Percentiles rank a stretch among this genome's conserved stretches.
Conservation (phyloP, 2,888 invertebrate genomes). For the Pecten maximus region DNA sequence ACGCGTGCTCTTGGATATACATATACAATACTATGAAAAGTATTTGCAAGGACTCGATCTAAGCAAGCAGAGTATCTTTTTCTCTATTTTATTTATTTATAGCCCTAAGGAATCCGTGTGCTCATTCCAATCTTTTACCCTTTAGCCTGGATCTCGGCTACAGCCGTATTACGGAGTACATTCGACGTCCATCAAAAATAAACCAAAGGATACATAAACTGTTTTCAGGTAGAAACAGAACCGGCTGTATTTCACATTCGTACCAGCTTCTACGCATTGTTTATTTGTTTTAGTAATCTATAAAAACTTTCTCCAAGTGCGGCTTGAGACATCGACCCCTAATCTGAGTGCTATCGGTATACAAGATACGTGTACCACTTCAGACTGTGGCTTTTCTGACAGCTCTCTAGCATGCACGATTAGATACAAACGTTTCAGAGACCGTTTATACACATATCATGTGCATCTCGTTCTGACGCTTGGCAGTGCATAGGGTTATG, state of each 20-base stretch:
- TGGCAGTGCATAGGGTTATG: background rate
- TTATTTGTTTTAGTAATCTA: slow-evolving; percentile 4
- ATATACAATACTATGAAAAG: too few relatives aligned
- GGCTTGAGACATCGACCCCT: background rate
- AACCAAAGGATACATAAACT: slow-evolving; percentile 5
- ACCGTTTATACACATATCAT: slow-evolving; percentile 30
- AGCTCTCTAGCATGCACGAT: background rate
- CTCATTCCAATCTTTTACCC: too few relatives aligned
- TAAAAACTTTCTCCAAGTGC: slow-evolving; percentile 5
- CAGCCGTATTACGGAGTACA: too few relatives aligned
- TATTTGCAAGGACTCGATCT: too few relatives aligned
- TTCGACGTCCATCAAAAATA: background rate
- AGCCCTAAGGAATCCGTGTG: too few relatives aligned
- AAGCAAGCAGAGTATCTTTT: too few relatives aligned
- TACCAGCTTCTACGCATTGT: background rate
- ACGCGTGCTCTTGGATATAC: too few relatives aligned
- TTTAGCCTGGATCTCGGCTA: too few relatives aligned
- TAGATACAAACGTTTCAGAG: slow-evolving; percentile 16
- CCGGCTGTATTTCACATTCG: background rate
- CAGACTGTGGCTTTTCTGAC: background rate
- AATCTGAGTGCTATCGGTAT: background rate
- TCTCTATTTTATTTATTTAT: too few relatives aligned
- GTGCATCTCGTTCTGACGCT: background rate
- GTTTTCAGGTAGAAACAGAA: background rate
- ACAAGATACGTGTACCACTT: background rate